Percentiles rank a stretch among this genome's conserved stretches.
phyloP scores from a whole-genome alignment of 2,113 vertebrate genomes.

The Hydrochoerus hydrochaeris region DNA sequence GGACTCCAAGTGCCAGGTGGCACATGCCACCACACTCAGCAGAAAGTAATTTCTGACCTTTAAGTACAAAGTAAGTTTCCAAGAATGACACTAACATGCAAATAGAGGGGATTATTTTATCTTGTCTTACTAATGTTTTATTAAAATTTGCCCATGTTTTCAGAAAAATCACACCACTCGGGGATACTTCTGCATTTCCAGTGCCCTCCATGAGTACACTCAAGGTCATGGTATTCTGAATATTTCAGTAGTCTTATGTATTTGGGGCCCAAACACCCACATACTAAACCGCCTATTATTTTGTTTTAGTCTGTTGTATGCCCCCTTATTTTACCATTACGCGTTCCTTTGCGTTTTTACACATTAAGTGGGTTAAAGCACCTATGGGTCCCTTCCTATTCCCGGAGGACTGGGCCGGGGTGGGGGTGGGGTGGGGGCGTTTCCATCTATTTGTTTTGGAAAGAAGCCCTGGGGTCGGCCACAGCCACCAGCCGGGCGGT shows the following conservation, averaged over 20 bases:
- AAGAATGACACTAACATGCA: neutral
- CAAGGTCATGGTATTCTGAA: neutral
- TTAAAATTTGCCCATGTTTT: neutral
- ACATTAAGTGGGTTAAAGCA: neutral
- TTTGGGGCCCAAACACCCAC: neutral
- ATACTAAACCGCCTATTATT: neutral
- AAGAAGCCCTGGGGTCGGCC: neutral
- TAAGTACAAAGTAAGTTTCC: conserved; percentile 16
- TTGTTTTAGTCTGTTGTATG: neutral
- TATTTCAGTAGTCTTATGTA: neutral
- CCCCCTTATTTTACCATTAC: neutral
- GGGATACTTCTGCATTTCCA: neutral
- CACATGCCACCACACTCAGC: neutral
- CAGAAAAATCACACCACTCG: neutral
- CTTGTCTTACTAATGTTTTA: neutral
- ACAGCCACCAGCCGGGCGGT: neutral
- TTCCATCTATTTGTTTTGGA: fast-evolving
- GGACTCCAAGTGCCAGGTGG: neutral
- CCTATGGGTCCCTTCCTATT: neutral
- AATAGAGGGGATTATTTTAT: neutral
- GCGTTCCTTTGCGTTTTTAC: neutral
- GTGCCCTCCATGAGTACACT: neutral
- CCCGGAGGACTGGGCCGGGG: too few species aligned
- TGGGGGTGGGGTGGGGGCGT: neutral
- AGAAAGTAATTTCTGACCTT: neutral